Percentiles rank a stretch among this genome's conserved stretches.
These are phyloP conservation scores for Osmoderma eremita DNA, from an alignment of 2,888 invertebrate species.

Conservation along the genomic window DNA sequence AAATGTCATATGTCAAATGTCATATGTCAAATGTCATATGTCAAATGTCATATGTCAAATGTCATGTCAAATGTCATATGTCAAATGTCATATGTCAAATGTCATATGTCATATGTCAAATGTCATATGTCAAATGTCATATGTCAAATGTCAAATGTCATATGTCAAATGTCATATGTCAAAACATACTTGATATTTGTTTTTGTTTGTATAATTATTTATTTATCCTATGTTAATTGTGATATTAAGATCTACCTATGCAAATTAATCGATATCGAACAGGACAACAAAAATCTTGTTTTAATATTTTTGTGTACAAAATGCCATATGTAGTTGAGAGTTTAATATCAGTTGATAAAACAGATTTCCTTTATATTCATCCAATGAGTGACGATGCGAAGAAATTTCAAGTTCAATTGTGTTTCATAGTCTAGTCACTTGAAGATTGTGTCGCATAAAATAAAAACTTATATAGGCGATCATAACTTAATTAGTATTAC, in stretches of 20 bases:
- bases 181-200: slow-evolving; percentile 62
- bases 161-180: slow-evolving; percentile 52
- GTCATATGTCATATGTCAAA: background rate
- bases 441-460: background rate
- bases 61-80: slow-evolving; percentile 42
- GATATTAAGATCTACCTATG: slow-evolving; percentile 1
- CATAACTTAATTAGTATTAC: background rate
- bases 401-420: too few relatives aligned
- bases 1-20: slow-evolving; percentile 59
- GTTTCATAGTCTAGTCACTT: background rate
- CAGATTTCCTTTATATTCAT: too few relatives aligned
- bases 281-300: too few relatives aligned
- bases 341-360: too few relatives aligned
- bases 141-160: slow-evolving; percentile 1
- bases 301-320: too few relatives aligned
- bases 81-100: slow-evolving; percentile 65
- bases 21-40: slow-evolving; percentile 42
- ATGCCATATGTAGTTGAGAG: too few relatives aligned
- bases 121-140: slow-evolving; percentile 63
- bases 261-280: too few relatives aligned
- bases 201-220: slow-evolving; percentile 63
- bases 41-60: slow-evolving; percentile 61
- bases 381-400: background rate
- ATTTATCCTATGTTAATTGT: slow-evolving; percentile 33
- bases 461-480: background rate